Evolutionary conservation across 2,113 vertebrate species (phyloP), one percentile per base, ranked within the genome.

Genomic region (Gila orcuttii): DNA sequence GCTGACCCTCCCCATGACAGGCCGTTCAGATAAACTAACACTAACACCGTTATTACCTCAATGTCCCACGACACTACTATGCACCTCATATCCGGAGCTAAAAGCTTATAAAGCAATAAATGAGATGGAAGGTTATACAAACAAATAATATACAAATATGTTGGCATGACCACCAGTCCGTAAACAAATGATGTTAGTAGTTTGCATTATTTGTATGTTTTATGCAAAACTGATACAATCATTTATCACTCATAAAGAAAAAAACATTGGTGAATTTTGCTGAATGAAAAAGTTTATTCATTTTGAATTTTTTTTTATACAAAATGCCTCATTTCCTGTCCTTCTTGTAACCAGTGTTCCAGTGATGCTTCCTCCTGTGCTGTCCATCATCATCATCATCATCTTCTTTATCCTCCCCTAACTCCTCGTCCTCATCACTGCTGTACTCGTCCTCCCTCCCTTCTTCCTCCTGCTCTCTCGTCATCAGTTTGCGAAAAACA

Each of bases 401-500:
- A 0, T 88, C 90, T 28, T 66, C 90, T 28, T 66, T 36, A 81
- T 73, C 36, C 10, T 73, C 36, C 33, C 25, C n/a, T 52, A 76
- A 76, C 33, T 60, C 79, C 12, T 39, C 80, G 0, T 92, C 91
- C 0, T 89, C 90, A 0, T 89, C 88, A 52, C 45, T 79, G 75
- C 85, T 82, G 13, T 57, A 52, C 0, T 93, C 89, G 0, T 90
- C 85, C 0, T 84, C 71, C 0, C 84, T 86, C 0, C 84, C 88
- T 50, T 92, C 85, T 4, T 96, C 93, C 7, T 89, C 87, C 77
- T 95, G 95, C 87, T 98, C 97, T 83, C 93, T 94, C 23, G 93
- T 93, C 84, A 97, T 81, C 60, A 99, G 90, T 90, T 94, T 96
- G 90, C 94, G 95, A 92, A 99, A 99, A 6, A 96, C 94, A 8